Evolutionary conservation across 2,888 invertebrate species (phyloP).

Genomic region (Orthonychiurus folsomi): DNA sequence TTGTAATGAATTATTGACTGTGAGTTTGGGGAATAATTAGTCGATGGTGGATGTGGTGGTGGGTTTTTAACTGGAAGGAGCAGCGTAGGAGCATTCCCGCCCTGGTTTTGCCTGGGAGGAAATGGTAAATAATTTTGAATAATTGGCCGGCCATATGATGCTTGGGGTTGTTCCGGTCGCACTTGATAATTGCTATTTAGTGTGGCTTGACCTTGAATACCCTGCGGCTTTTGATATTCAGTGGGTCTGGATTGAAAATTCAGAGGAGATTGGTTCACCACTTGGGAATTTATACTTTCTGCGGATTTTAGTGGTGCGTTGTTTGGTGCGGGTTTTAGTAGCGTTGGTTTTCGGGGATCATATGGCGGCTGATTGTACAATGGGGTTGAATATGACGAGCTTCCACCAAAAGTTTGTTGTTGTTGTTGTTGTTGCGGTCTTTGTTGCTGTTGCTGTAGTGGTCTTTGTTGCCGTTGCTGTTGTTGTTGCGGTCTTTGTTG

Average conservation of each 20-base stretch:
- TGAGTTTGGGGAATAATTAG: not conserved
- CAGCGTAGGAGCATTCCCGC: slow-evolving; percentile 11
- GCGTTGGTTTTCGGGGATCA: too few species aligned
- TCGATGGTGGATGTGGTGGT: not conserved
- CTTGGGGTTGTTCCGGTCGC: slow-evolving; percentile 4
- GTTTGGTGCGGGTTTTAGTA: too few species aligned
- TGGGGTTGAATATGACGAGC: too few species aligned
- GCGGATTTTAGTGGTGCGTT: too few species aligned
- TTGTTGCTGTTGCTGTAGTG: too few species aligned
- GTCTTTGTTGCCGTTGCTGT: slow-evolving; percentile 10
- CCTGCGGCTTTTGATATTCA: not conserved
- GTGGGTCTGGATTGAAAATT: not conserved
- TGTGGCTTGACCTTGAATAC: not conserved
- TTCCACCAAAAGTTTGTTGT: too few species aligned
- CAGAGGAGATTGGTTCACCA: slow-evolving; percentile 11
- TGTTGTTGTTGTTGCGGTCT: slow-evolving; percentile 13
- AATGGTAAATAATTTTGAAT: not conserved
- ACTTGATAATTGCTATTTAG: slow-evolving; percentile 9
- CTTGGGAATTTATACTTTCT: too few species aligned
- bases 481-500: slow-evolving; percentile 2
- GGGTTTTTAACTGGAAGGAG: slow-evolving; percentile 13
- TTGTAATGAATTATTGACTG: not conserved
- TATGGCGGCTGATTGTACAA: too few species aligned
- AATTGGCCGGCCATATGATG: slow-evolving; percentile 11
- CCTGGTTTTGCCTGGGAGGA: slow-evolving; percentile 6